A percentile compares a stretch with the other conserved stretches of the same genome.
Evolutionary conservation across 2,113 vertebrate species (phyloP).

Genomic region (Rhodinocichla rosea): DNA sequence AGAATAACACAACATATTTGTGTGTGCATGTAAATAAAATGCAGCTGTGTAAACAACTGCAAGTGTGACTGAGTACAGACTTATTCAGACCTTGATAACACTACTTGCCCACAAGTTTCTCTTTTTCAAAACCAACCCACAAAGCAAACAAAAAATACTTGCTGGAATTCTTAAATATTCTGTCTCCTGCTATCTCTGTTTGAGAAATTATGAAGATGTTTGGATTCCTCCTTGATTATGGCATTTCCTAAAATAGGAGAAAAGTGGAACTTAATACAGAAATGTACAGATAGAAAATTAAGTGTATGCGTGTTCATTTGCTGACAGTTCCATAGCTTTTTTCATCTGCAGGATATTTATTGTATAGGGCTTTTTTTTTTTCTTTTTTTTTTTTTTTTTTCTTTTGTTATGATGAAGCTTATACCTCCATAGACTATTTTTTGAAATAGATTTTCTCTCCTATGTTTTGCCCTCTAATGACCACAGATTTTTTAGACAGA

Average conservation of each 20-base stretch:
- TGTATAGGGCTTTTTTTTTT: fast-evolving
- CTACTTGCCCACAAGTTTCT: not conserved
- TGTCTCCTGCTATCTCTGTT: not conserved
- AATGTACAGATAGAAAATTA: not conserved
- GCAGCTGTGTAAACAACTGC: not conserved
- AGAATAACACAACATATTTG: not conserved
- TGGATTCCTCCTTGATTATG: not conserved
- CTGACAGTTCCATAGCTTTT: not conserved
- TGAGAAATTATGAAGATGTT: not conserved
- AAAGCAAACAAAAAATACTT: not conserved
- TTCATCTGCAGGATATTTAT: not conserved
- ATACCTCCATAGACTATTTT: not conserved
- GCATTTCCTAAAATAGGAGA: not conserved
- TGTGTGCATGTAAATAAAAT: not conserved
- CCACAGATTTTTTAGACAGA: not conserved
- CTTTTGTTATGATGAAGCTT: not conserved
- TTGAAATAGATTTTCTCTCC: not conserved
- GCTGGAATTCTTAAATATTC: not conserved
- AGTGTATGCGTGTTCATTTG: not conserved
- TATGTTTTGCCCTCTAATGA: not conserved
- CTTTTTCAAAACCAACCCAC: not conserved
- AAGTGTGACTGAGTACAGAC: not conserved
- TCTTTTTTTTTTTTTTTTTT: not conserved
- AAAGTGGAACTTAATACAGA: not conserved
- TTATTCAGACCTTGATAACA: not conserved